A percentile compares a stretch with the other conserved stretches of the same genome.
phyloP scores from a whole-genome alignment of 2,888 invertebrate species.

The Drosophila meridionalis region DNA sequence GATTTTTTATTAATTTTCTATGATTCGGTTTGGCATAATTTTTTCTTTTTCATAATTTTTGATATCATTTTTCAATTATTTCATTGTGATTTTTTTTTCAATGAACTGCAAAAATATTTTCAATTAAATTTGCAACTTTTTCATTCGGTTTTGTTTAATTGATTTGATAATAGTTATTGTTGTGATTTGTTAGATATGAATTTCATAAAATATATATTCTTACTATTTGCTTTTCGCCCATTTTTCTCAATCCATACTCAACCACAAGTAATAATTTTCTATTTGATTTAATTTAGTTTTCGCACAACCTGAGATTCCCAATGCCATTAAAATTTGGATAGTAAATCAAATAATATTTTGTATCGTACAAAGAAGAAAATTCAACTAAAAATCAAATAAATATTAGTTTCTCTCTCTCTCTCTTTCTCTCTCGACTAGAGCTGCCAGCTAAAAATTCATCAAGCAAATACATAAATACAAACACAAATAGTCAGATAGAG shows the following conservation, averaged over 20 bases:
- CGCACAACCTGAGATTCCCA: background rate
- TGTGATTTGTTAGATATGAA: background rate
- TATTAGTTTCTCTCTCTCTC: constrained; percentile 12
- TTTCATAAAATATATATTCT: background rate
- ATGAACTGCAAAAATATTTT: background rate
- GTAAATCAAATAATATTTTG: constrained; percentile 35
- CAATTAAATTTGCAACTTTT: background rate
- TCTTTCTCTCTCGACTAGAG: constrained; percentile 3
- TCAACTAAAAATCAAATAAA: constrained; percentile 46
- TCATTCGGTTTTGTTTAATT: background rate
- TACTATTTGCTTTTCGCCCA: no score
- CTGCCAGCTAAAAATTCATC: constrained; percentile 53
- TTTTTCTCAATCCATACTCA: background rate
- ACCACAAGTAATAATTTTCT: constrained; percentile 13
- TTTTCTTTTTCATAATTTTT: no score
- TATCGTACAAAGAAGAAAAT: constrained; percentile 19
- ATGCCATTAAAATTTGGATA: constrained; percentile 13
- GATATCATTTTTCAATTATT: background rate
- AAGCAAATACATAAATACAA: constrained; percentile 44
- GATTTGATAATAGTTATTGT: background rate
- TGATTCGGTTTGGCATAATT: background rate
- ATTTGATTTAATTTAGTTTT: constrained; percentile 13
- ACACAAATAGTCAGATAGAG: constrained; percentile 10
- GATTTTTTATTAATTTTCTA: background rate
- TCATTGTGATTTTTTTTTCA: background rate